Base-by-base conservation (phyloP, 2,113 vertebrate species). In the Glaucidium brasilianum region DNA sequence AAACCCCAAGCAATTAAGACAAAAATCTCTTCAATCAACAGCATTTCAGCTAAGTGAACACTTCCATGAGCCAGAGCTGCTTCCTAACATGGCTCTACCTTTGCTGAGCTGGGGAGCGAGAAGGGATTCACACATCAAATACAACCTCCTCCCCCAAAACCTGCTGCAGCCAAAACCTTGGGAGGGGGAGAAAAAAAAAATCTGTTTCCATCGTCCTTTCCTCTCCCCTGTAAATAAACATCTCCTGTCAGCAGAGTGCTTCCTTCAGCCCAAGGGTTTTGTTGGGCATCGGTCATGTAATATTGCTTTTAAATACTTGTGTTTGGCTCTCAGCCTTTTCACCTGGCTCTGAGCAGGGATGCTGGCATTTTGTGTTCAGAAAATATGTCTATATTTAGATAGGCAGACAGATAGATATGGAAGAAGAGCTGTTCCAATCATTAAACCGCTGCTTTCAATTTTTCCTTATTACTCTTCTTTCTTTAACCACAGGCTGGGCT, bases 91-190 rank as follows among this genome's bases (percentile, higher is more conserved):
- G 32, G 35, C 34, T 68, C 49, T 52, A 71, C 64, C 58, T 71
- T 45, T 0, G 1, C 23, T 4, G 21, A 58, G 52, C 23, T 5
- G 1, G 4, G 53, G n/a, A 64, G 12, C 0, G 0, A 13, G 50
- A 62, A 58, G 41, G 32, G 85, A 67, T 91, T 84, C 68, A n/a
- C 35, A 22, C 52, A 62, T 27, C 78, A 67, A 79, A 72, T 15
- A 9, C 45, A 47, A 3, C 56, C n/a, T 62, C 32, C 25, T 14
- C 7, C 64, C n/a, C 41, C 23, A 30, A 39, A 47, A 43, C 58
- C 11, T 30, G 58, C 58, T 60, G 53, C 69, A 68, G 39, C 32
- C 7, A 4, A 64, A 90, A 59, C 22, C 41, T 71, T n/a, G 17
- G 17, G 37, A 18, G 8, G 12, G 41, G 20, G 21, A 2, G n/a